Evolutionary conservation across 2,797 vertebrate genomes (phyloP).

Genomic region (Falco naumanni): DNA sequence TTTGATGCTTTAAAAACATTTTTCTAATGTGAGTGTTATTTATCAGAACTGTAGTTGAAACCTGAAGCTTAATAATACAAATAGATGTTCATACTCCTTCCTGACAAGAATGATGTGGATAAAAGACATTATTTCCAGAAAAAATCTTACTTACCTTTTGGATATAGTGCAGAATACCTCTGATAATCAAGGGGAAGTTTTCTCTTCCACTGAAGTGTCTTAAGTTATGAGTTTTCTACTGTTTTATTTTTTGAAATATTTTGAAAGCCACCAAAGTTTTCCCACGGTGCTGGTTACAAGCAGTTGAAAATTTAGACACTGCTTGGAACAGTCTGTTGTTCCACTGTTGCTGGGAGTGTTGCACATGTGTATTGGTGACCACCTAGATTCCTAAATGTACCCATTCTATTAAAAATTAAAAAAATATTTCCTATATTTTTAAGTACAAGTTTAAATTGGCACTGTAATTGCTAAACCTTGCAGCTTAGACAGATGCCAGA

Average conservation of each 20-base stretch:
- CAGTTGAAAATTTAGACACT: constrained; percentile 10
- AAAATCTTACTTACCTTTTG: not conserved
- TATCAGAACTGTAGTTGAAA: constrained; percentile 13
- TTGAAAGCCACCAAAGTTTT: constrained; percentile 35
- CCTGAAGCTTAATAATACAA: constrained; percentile 5
- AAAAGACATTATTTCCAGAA: not conserved
- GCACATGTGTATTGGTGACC: not conserved
- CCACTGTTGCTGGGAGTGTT: not conserved
- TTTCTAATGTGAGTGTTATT: constrained; percentile 20
- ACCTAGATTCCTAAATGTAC: not conserved
- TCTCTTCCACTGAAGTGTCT: not conserved
- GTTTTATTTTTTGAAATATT: not conserved
- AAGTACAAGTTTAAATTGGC: constrained; percentile 15
- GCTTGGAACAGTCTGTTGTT: not conserved
- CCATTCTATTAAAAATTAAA: not conserved
- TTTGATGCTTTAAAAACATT: constrained; percentile 23
- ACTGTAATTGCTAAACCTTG: not conserved
- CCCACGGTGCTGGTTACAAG: constrained; percentile 20
- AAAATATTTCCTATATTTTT: not conserved
- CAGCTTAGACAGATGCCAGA: not conserved
- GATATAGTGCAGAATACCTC: not conserved
- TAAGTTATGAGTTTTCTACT: constrained; percentile 29
- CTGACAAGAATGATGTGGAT: not conserved
- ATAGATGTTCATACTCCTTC: not conserved
- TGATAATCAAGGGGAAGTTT: constrained; percentile 17